A percentile compares a stretch with the other conserved stretches of the same genome.
These are phyloP conservation scores for Calephelis perditalis DNA, from an alignment of 2,888 invertebrate genomes.

Conservation along the genomic window DNA sequence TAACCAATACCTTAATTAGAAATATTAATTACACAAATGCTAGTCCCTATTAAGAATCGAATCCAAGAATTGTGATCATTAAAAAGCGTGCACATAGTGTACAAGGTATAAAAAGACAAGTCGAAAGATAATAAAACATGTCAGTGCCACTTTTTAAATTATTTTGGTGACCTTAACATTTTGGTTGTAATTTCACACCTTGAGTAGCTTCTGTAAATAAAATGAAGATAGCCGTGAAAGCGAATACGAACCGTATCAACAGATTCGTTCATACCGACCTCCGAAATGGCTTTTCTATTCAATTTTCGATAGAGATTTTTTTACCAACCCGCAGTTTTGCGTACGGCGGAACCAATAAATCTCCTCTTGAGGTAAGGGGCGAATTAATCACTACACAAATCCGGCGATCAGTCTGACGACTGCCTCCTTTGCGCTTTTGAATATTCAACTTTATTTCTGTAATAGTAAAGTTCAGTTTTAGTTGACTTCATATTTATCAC, in stretches of 20 bases:
- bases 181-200: constrained; percentile 16
- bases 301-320: constrained; percentile 78
- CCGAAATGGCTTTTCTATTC: constrained; percentile 76
- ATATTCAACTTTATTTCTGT: constrained; percentile 41
- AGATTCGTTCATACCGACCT: constrained; percentile 56
- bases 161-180: constrained; percentile 9
- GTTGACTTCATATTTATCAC: constrained; percentile 48
- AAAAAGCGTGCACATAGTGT: no score
- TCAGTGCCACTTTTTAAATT: not conserved
- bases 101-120: no score
- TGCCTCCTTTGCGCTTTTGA: constrained; percentile 32
- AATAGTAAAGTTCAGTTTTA: constrained; percentile 21
- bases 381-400: constrained; percentile 74
- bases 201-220: constrained; percentile 20
- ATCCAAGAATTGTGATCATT: no score
- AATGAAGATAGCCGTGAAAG: constrained; percentile 59
- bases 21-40: no score
- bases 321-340: constrained; percentile 76
- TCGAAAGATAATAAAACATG: not conserved
- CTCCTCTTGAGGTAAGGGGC: constrained; percentile 74
- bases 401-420: constrained; percentile 56
- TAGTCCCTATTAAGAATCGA: no score
- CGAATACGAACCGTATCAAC: constrained; percentile 57
- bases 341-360: constrained; percentile 77
- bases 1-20: no score